Evolutionary conservation across 2,113 vertebrate species (phyloP).

Genomic region (Muntiacus muntjak): DNA sequence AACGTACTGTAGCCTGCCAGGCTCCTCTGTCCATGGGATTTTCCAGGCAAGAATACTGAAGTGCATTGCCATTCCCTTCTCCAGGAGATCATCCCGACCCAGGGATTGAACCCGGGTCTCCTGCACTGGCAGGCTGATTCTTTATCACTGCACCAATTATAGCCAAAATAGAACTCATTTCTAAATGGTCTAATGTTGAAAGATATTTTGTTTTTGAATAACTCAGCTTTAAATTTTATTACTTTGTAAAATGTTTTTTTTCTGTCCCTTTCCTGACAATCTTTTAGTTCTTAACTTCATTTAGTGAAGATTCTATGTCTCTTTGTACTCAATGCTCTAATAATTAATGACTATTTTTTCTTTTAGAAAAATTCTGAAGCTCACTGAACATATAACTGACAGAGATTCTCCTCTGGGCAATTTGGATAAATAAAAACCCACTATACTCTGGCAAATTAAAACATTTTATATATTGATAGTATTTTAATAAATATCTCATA

Average conservation of each 20-base stretch:
- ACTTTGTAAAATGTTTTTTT: neutral
- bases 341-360: neutral
- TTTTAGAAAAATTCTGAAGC: neutral
- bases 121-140: neutral
- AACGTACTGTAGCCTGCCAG: neutral
- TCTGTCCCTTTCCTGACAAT: neutral
- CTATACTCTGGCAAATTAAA: neutral
- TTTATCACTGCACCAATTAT: neutral
- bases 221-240: neutral
- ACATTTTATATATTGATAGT: neutral
- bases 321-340: neutral
- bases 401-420: neutral
- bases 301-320: neutral
- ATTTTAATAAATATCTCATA: neutral
- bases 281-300: neutral
- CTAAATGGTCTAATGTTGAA: neutral
- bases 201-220: neutral
- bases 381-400: neutral
- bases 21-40: neutral
- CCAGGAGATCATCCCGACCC: neutral
- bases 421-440: neutral
- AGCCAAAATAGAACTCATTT: neutral
- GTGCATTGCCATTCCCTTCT: neutral
- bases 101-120: neutral
- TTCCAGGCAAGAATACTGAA: neutral